Base-by-base conservation (phyloP, 2,888 invertebrate genomes). In the Hesperia comma region DNA sequence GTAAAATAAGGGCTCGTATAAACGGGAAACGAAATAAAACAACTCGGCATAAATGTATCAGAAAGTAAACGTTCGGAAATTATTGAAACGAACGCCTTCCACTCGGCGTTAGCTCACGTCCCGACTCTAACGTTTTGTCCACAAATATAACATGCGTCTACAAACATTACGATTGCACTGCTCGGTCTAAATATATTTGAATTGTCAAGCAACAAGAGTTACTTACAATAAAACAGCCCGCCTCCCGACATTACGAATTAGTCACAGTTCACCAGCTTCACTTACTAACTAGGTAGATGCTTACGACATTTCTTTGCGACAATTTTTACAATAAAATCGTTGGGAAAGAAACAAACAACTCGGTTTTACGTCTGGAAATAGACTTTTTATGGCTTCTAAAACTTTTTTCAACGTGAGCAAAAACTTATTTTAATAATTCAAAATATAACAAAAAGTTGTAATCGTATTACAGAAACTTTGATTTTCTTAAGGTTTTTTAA, bases 111-210 rank as follows among this genome's bases (percentile, higher is more conserved):
- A 37, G 54, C 66, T 60, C 66, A 67, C 66, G 66, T 55, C 40
- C 55, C 43, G 60, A 37, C 26, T 61, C 37, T 61, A 46, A 61
- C 46, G 49, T 67, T 60, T 61, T 67, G 55, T 67, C 66, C 66
- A 61, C 55, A 67, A 67, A 67, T 67, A 49, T 49, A 17, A 67
- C 66, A 67, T 55, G 55, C 66, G 61, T 40, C 46, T 60, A 58
- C 53, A 58, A 57, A 40, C 51, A 51, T 51, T 64, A 58, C 58
- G 64, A 64, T 64, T 60, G 66, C 66, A 53, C 64, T 19, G 54
- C 12, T 33, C 60, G 61, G 55, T 61, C 67, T 67, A 67, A 67
- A 67, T 67, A 67, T 67, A 67, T 67, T 67, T 66, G 55, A 66
- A 66, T 66, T 66, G 66, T 66, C 66, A 66, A 66, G 66, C 66